Evolutionary conservation across 2,888 invertebrate species (phyloP).

Genomic region (Augochlorella aurata): DNA sequence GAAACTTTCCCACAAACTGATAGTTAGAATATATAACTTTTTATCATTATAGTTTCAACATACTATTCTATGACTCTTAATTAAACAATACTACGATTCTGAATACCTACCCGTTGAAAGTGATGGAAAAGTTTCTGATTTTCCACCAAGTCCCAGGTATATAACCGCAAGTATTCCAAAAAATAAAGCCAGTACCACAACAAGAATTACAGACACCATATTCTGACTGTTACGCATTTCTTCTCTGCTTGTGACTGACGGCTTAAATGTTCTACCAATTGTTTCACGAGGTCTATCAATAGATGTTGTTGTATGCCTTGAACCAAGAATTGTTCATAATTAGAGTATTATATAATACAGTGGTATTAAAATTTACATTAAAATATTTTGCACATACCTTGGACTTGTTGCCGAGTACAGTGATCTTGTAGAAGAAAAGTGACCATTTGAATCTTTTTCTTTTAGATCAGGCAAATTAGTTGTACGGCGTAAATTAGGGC

Average conservation of each 20-base stretch:
- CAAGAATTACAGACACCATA: conserved; percentile 80
- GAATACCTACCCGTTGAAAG: conserved; percentile 80
- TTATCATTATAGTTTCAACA: conserved; percentile 26
- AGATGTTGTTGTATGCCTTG: conserved; percentile 71
- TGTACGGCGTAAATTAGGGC: conserved; percentile 60
- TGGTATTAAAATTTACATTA: conserved; percentile 6
- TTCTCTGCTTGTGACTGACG: conserved; percentile 68
- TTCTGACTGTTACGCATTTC: conserved; percentile 79
- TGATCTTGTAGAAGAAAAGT: conserved; percentile 75
- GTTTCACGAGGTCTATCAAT: conserved; percentile 74
- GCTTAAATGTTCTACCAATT: conserved; percentile 72
- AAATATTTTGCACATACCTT: conserved; percentile 67
- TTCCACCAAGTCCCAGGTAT: conserved; percentile 81
- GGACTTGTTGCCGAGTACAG: conserved; percentile 72
- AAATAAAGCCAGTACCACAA: conserved; percentile 79
- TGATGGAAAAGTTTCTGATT: conserved; percentile 76
- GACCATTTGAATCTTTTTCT: conserved; percentile 79
- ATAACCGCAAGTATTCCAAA: conserved; percentile 80
- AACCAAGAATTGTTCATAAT: conserved; percentile 52
- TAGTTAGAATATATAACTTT: conserved; percentile 39
- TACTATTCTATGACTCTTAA: conserved; percentile 15
- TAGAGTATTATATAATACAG: conserved; percentile 17
- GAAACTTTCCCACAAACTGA: conserved; percentile 40
- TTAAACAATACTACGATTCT: conserved; percentile 61
- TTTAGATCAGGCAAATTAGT: conserved; percentile 72